phyloP scores from a whole-genome alignment of 1,140 invertebrate species.

The Drosophila pruinosa region DNA sequence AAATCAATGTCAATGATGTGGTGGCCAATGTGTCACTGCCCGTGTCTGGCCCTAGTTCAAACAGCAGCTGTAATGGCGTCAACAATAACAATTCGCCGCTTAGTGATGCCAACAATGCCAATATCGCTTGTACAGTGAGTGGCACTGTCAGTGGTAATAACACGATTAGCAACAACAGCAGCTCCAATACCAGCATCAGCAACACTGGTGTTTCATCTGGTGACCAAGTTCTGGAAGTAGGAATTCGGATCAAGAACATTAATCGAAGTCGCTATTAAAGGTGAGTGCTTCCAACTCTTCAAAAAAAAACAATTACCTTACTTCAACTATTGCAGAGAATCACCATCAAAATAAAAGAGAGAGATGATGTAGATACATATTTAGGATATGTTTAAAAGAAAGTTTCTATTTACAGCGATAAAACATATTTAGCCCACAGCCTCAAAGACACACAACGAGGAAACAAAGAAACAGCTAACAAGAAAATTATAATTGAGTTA shows the following conservation, averaged over 20 bases:
- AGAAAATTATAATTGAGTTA: no score
- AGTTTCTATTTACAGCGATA: slow-evolving; percentile 23
- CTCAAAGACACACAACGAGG: background rate
- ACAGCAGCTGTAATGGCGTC: slow-evolving; percentile 16
- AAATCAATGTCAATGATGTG: slow-evolving; percentile 6
- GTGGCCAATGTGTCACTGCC: slow-evolving; percentile 30
- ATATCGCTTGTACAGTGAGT: slow-evolving; percentile 1
- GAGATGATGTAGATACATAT: background rate
- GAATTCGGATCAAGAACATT: slow-evolving; percentile 79
- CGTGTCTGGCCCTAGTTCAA: slow-evolving; percentile 2
- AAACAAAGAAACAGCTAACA: background rate
- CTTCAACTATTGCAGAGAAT: slow-evolving; percentile 2
- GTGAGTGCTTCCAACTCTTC: background rate
- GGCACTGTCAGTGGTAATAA: slow-evolving; percentile 4
- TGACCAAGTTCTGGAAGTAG: slow-evolving; percentile 76
- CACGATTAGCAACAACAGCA: background rate
- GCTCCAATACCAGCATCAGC: slow-evolving; percentile 17
- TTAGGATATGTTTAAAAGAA: slow-evolving; percentile 21
- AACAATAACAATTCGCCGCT: slow-evolving; percentile 63
- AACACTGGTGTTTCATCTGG: slow-evolving; percentile 37
- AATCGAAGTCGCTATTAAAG: slow-evolving; percentile 68
- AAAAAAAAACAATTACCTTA: background rate
- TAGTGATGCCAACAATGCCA: slow-evolving; percentile 71
- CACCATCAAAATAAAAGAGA: slow-evolving; percentile 5
- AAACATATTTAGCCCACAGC: slow-evolving; percentile 1